phyloP scores from a whole-genome alignment of 1,140 invertebrate species.

The Harpegnathos saltator region DNA sequence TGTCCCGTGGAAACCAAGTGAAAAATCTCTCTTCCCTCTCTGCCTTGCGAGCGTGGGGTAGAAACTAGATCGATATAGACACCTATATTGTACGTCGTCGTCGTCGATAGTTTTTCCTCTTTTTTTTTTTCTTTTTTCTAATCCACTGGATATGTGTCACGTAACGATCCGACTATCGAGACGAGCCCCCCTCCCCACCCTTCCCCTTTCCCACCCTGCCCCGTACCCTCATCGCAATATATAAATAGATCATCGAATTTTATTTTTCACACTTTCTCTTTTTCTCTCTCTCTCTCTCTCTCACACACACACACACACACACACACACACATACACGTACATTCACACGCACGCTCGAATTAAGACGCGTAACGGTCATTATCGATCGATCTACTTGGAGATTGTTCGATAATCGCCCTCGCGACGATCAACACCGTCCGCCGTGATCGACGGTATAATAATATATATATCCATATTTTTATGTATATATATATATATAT shows the following conservation, averaged over 20 bases:
- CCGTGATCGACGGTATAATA: conserved; percentile 57
- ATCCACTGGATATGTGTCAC: conserved; percentile 77
- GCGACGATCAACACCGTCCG: conserved; percentile 49
- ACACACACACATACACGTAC: too few relatives aligned
- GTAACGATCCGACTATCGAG: conserved; percentile 72
- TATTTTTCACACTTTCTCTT: conserved; percentile 6
- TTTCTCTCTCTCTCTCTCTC: conserved; percentile 1
- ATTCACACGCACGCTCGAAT: conserved; percentile 48
- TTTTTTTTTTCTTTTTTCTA: conserved; percentile 51
- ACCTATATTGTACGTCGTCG: conserved; percentile 66
- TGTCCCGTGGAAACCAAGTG: conserved; percentile 49
- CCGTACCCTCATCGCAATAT: conserved; percentile 62
- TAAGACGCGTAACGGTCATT: conserved; percentile 65
- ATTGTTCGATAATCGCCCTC: conserved; percentile 62
- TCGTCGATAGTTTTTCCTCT: conserved; percentile 31
- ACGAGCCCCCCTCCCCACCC: conserved; percentile 22
- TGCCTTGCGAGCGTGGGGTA: conserved; percentile 33
- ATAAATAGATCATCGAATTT: conserved; percentile 81
- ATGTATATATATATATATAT: conserved; percentile 77
- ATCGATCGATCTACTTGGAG: conserved; percentile 56
- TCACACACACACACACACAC: background rate
- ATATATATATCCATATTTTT: conserved; percentile 69
- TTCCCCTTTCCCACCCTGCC: background rate
- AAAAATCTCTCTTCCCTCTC: conserved; percentile 35
- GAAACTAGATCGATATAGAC: conserved; percentile 63